Conservation (phyloP, 2,113 vertebrate species). For the Sterna hirundo region DNA sequence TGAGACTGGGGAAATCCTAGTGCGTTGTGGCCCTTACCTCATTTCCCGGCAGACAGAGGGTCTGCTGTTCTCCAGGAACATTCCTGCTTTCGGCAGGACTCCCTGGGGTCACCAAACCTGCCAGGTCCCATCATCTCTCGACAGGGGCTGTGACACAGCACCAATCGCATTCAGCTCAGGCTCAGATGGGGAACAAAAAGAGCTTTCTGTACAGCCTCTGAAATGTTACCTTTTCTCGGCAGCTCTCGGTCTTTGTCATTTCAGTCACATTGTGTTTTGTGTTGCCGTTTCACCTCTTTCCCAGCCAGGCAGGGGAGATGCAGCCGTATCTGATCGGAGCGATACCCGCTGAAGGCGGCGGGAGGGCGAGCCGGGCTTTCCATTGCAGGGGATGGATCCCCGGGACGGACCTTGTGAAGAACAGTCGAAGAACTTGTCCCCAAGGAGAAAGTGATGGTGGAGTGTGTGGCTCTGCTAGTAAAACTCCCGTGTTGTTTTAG, state of each 20-base stretch:
- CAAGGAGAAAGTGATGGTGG: background rate
- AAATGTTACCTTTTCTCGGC: constrained; percentile 69
- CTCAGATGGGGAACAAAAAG: constrained; percentile 58
- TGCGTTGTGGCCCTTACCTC: constrained; percentile 51
- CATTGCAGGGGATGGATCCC: background rate
- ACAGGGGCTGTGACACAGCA: constrained; percentile 65
- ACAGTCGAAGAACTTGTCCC: background rate
- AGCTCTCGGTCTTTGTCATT: constrained; percentile 64
- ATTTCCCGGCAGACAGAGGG: constrained; percentile 69
- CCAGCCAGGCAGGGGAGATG: constrained; percentile 60
- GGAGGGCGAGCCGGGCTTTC: background rate
- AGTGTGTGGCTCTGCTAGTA: background rate
- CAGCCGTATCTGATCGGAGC: constrained; percentile 5
- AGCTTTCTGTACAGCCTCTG: constrained; percentile 68
- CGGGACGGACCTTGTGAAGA: background rate
- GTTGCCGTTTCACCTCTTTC: constrained; percentile 70
- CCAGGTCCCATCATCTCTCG: constrained; percentile 68
- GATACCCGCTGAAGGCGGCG: background rate
- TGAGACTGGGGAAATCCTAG: constrained; percentile 71
- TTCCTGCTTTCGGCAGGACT: constrained; percentile 63
- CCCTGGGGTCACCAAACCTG: constrained; percentile 65
- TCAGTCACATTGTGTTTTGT: constrained; percentile 49
- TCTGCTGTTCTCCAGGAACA: constrained; percentile 72
- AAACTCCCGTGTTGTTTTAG: background rate
- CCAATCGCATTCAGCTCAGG: constrained; percentile 15